These are phyloP conservation scores for Dendrolimus kikuchii DNA, from an alignment of 1,140 invertebrate genomes.

Conservation along the genomic window DNA sequence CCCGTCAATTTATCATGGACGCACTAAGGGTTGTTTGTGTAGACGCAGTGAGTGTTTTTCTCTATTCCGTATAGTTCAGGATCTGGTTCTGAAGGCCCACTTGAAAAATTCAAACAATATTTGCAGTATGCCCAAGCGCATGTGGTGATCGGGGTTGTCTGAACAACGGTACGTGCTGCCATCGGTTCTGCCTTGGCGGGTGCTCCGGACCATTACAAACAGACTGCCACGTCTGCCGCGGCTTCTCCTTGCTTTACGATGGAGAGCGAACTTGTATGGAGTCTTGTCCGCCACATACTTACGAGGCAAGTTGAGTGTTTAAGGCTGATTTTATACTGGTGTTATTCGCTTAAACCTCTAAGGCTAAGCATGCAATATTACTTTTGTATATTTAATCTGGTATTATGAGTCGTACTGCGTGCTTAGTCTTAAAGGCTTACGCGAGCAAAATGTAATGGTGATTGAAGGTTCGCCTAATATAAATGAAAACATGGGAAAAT, in stretches of 20 bases:
- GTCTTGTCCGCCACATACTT: slow-evolving; percentile 81
- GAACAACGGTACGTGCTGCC: slow-evolving; percentile 80
- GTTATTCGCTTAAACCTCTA: no score
- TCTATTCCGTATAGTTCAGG: no score
- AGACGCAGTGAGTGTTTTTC: not conserved
- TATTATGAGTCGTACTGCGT: no score
- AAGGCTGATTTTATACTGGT: not conserved
- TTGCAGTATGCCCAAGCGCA: slow-evolving; percentile 73
- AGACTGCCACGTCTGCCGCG: slow-evolving; percentile 85
- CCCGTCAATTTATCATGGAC: no score
- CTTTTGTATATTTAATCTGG: no score
- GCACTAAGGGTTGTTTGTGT: no score
- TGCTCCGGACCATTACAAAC: slow-evolving; percentile 75
- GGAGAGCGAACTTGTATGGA: slow-evolving; percentile 77
- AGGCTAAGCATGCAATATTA: no score
- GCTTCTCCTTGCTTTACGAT: slow-evolving; percentile 73
- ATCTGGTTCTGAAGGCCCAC: no score
- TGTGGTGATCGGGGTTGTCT: slow-evolving; percentile 43
- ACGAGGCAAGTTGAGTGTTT: slow-evolving; percentile 41
- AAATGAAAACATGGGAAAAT: no score
- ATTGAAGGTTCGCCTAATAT: no score
- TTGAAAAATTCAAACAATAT: slow-evolving; percentile 6
- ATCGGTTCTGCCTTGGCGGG: slow-evolving; percentile 86
- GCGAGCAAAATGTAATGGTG: no score
- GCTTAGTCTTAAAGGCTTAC: no score